Evolutionary conservation across 2,797 vertebrate genomes (phyloP), one percentile per base, ranked within the genome.

Genomic region (Cirrhinus mrigala): DNA sequence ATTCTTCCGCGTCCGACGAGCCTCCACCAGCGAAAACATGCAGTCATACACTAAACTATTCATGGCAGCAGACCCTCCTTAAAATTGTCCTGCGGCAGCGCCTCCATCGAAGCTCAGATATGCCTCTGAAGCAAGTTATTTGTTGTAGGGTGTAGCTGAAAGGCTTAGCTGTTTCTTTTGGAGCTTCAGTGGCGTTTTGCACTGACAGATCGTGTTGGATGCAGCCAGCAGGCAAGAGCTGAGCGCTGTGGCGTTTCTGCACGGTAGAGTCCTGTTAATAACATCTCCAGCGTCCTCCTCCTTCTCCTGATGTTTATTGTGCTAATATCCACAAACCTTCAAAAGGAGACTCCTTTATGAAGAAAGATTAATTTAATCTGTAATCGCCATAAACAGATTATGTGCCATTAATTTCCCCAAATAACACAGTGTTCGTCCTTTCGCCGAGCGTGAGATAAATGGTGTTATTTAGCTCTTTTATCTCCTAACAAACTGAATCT

Each of bases 111-210:
- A 85, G 85, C 48, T 83, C 92, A 92, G 48, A 91, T 94, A 87
- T 92, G 88, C 91, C 92, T 92, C 91, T 91, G 92, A 92, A 94
- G 92, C 91, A 91, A 91, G 93, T 94, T 84, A 92, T 93, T 92
- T 93, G 90, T 89, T 88, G 88, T 79, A 89, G 93, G 87, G 92
- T 94, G 94, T 86, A 90, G 91, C 93, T 89, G 86, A 90, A 88
- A 92, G 91, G 88, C 89, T 91, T 60, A 68, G 89, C 81, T 62
- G 86, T 78, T 54, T 90, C 83, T 90, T 90, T 87, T 89, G 89
- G 92, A 89, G 87, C 90, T 92, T 90, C 82, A 87, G 88, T 86
- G 83, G 85, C 87, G 88, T 92, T 89, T 90, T 86, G 18, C 29
- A 79, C 82, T 87, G 91, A 92, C 87, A 91, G 89, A 92, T 93